Percentiles rank a stretch among this genome's conserved stretches.
These are phyloP conservation scores for Nettapus auritus DNA, from an alignment of 2,113 vertebrate genomes.

Conservation along the genomic window DNA sequence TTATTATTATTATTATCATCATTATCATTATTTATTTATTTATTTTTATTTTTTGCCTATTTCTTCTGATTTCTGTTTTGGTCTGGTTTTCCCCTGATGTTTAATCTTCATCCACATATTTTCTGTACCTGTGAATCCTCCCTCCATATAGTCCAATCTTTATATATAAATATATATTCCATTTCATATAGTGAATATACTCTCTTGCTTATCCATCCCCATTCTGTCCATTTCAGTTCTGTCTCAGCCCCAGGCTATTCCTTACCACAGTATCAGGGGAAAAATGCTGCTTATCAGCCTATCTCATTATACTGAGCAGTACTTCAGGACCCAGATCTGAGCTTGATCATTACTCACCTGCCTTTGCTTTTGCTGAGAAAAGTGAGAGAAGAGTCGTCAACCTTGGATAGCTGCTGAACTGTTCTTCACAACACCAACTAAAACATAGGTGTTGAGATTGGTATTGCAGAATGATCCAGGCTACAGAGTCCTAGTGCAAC, in stretches of 20 bases:
- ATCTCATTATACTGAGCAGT: background rate
- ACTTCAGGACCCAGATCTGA: background rate
- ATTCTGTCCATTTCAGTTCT: background rate
- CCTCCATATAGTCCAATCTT: background rate
- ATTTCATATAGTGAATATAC: conserved; percentile 12
- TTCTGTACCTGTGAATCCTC: background rate
- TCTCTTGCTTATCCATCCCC: background rate
- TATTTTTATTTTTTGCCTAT: background rate
- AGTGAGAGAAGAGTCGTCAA: background rate
- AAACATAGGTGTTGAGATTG: background rate
- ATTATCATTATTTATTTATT: too few relatives aligned
- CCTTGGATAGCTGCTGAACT: background rate
- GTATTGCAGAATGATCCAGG: background rate
- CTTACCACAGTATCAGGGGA: background rate
- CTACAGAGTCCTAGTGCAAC: background rate
- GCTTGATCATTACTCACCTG: background rate
- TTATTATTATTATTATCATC: too few relatives aligned
- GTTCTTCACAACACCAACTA: background rate
- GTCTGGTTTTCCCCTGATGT: background rate
- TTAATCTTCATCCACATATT: background rate
- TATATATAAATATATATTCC: background rate
- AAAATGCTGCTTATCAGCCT: background rate
- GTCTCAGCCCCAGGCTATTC: conserved; percentile 12
- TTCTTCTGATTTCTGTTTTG: background rate
- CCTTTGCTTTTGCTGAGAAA: background rate